Evolutionary conservation across 2,113 vertebrate species (phyloP).

Genomic region (Corythornis cristatus): DNA sequence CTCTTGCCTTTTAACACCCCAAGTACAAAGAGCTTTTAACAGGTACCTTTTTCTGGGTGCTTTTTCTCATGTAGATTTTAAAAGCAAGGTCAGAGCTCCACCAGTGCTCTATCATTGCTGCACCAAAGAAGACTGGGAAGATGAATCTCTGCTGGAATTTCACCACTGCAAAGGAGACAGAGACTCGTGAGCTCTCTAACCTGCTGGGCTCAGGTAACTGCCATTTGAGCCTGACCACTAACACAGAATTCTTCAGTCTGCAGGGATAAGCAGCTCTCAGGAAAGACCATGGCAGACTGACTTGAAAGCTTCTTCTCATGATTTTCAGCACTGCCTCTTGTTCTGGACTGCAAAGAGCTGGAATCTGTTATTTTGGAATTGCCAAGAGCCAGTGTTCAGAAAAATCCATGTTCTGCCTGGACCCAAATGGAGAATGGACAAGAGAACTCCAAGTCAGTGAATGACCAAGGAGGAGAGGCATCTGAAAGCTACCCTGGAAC

Average conservation of each 20-base stretch:
- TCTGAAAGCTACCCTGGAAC: not conserved
- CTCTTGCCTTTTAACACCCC: not conserved
- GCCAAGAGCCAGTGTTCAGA: not conserved
- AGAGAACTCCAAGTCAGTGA: not conserved
- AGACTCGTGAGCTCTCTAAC: not conserved
- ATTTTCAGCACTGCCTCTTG: not conserved
- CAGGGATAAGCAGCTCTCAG: not conserved
- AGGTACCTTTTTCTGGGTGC: conserved; percentile 87
- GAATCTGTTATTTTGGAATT: not conserved
- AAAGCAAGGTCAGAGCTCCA: conserved; percentile 85
- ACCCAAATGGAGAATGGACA: not conserved
- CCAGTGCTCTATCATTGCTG: conserved; percentile 81
- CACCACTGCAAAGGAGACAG: conserved; percentile 79
- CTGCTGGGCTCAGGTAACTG: too few relatives aligned
- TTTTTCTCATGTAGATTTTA: conserved; percentile 84
- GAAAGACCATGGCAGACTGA: not conserved
- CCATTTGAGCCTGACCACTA: too few relatives aligned
- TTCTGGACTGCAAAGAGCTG: not conserved
- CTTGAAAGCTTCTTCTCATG: not conserved
- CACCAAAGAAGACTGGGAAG: conserved; percentile 84
- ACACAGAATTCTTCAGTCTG: not conserved
- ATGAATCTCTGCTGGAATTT: conserved; percentile 85
- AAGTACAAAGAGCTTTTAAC: not conserved
- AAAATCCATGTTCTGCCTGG: not conserved
- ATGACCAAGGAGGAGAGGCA: not conserved